Conservation (phyloP, 2,113 vertebrate species). For the Rhizomys pruinosus region DNA sequence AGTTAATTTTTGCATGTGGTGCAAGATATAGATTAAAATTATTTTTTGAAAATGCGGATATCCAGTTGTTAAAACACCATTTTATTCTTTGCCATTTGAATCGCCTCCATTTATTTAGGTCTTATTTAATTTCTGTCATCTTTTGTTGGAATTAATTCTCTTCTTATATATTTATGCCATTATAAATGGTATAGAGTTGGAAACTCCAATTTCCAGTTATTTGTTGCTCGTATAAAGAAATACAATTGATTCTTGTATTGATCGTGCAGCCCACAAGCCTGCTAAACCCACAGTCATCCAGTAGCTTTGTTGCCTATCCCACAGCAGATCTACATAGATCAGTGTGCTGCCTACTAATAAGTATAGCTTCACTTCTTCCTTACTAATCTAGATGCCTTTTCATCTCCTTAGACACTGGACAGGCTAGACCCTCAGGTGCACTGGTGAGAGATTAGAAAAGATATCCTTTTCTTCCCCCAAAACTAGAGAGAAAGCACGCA, state of each 20-base stretch:
- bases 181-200: not conserved
- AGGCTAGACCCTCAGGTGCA: not conserved
- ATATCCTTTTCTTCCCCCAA: not conserved
- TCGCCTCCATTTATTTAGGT: conserved; percentile 8
- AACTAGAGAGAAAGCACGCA: not conserved
- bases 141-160: conserved; percentile 28
- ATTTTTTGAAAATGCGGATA: conserved; percentile 13
- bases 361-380: not conserved
- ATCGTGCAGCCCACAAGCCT: not conserved
- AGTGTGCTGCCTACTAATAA: not conserved
- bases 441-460: not conserved
- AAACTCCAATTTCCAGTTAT: conserved; percentile 37
- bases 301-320: not conserved
- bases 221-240: conserved; percentile 52
- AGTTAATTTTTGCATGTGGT: conserved; percentile 41
- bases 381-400: not conserved
- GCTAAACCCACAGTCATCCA: not conserved
- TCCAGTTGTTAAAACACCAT: not conserved
- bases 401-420: not conserved
- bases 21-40: not conserved
- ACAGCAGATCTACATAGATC: not conserved
- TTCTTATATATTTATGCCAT: conserved; percentile 50
- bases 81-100: conserved; percentile 26
- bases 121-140: conserved; percentile 37
- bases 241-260: conserved; percentile 5